These are phyloP conservation scores for Eurypyga helias DNA, from an alignment of 2,113 vertebrate species.

Conservation along the genomic window DNA sequence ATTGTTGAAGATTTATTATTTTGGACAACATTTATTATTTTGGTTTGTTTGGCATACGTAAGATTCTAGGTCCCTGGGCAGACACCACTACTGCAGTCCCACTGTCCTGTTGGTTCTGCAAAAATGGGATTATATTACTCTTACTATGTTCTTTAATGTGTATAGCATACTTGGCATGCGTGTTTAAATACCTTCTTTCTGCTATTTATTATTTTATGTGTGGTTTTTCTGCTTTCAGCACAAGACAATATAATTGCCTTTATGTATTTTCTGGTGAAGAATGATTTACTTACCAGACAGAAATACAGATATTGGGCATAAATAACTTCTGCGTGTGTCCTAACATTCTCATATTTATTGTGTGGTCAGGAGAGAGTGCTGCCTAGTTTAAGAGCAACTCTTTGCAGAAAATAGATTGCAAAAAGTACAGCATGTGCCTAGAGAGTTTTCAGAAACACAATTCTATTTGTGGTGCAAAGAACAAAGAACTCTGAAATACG, in stretches of 20 bases:
- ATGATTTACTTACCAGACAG: not conserved
- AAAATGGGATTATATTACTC: not conserved
- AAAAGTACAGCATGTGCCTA: not conserved
- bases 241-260: not conserved
- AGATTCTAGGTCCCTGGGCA: not conserved
- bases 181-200: slow-evolving; percentile 7
- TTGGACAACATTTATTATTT: not conserved
- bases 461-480: not conserved
- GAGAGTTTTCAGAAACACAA: slow-evolving; percentile 35
- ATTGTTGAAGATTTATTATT: not conserved
- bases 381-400: not conserved
- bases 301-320: not conserved
- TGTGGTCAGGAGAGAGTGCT: not conserved
- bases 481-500: not conserved
- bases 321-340: not conserved
- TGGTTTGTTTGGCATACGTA: not conserved
- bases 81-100: not conserved
- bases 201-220: not conserved
- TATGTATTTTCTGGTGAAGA: not conserved
- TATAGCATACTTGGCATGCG: not conserved
- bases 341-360: not conserved
- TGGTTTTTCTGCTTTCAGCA: not conserved
- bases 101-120: not conserved
- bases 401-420: not conserved
- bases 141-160: not conserved